Evolutionary conservation across 2,113 vertebrate species (phyloP).

Genomic region (Malurus alboscapulatus): DNA sequence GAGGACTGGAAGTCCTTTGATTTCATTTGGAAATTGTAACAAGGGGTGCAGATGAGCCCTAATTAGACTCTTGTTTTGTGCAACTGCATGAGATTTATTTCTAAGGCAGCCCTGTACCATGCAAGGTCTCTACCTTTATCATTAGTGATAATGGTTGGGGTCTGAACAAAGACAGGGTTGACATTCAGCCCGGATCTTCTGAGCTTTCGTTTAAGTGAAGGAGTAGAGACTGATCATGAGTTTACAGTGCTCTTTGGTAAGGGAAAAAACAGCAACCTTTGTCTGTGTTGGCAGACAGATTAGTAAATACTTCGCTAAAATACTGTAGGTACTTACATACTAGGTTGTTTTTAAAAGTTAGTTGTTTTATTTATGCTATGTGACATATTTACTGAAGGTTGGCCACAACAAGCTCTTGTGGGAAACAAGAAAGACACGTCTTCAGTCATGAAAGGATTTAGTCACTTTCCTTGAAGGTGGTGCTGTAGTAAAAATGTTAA

Average conservation of each 20-base stretch:
- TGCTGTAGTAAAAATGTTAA: slow-evolving; percentile 54
- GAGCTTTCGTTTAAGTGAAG: slow-evolving; percentile 38
- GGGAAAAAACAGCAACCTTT: background rate
- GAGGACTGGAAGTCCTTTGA: slow-evolving; percentile 23
- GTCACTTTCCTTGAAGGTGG: slow-evolving; percentile 53
- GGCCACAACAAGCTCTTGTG: slow-evolving; percentile 34
- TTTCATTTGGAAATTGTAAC: slow-evolving; percentile 37
- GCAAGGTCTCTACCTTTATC: slow-evolving; percentile 8
- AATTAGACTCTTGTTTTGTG: slow-evolving; percentile 36
- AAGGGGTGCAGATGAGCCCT: slow-evolving; percentile 25
- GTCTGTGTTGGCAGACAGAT: slow-evolving; percentile 2
- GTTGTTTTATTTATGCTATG: background rate
- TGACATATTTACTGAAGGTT: slow-evolving; percentile 24
- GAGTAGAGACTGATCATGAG: slow-evolving; percentile 22
- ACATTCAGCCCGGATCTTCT: slow-evolving; percentile 48
- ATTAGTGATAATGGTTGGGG: slow-evolving; percentile 23
- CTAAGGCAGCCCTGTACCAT: background rate
- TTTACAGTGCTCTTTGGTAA: slow-evolving; percentile 38
- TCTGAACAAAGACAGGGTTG: slow-evolving; percentile 58
- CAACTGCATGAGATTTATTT: background rate
- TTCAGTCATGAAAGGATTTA: slow-evolving; percentile 37
- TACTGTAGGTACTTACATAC: background rate
- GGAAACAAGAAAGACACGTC: slow-evolving; percentile 21
- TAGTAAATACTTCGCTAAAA: background rate
- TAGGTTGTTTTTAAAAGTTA: slow-evolving; percentile 29